Base-by-base conservation (phyloP, 1,140 invertebrate species). In the Dinoponera quadriceps region DNA sequence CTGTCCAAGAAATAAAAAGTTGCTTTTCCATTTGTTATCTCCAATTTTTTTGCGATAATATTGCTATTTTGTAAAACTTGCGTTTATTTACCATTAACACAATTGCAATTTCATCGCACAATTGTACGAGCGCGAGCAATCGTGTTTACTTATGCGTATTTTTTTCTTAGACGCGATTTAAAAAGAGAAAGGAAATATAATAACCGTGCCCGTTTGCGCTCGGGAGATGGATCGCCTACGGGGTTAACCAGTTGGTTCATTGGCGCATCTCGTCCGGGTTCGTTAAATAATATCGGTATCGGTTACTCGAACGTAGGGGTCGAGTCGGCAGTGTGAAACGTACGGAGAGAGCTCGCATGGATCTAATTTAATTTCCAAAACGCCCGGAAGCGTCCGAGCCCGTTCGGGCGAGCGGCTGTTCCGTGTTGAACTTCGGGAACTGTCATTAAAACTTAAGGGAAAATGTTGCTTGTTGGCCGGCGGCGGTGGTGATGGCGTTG, bases 281-380 rank as follows among this genome's bases (percentile, higher is more conserved):
- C 16, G 49, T 78, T 44, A 49, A 78, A 44, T 69, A 78, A 57
- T 27, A n/a, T 78, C 51, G 29, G 55, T 68, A 69, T 69, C 18
- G 13, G 3, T 55, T 68, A 27, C 20, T 55, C 5, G 48, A 44
- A 14, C 18, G 44, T 20, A n/a, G 59, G 33, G 33, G 33, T 65
- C 29, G 18, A 44, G 59, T 54, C 33, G 38, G 65, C 22, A 62
- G 22, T 25, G 54, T n/a, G 62, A 27, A 66, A 74, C 48, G 49
- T 83, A 72, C 14, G 73, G 60, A 72, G 18, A 29, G 18, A 44
- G 11, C 57, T 27, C 55, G 48, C 25, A 62, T 29, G 49, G 25
- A 78, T 81, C 55, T 81, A 88, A 89, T 89, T 89, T 82, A 89
- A 88, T 89, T 85, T 83, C 51, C 71, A 85, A 83, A 87, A 82